Evolutionary conservation across 2,797 vertebrate species (phyloP).

Genomic region (Centroberyx gerrardi): DNA sequence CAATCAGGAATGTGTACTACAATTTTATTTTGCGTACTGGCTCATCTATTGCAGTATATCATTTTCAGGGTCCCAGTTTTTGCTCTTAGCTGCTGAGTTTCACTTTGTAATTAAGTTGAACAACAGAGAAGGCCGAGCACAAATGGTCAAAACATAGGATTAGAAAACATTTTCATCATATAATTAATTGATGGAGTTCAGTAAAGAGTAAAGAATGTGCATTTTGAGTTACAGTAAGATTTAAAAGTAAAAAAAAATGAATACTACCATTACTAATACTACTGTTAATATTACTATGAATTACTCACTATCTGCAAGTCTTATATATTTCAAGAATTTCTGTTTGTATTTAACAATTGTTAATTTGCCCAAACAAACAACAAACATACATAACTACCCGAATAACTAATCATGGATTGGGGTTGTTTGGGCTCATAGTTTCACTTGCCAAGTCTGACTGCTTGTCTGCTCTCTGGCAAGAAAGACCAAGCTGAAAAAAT

Average conservation of each 20-base stretch:
- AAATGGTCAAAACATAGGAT: not conserved
- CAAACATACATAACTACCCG: conserved; percentile 27
- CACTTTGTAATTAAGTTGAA: too few species aligned
- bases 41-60: too few species aligned
- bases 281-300: too few species aligned
- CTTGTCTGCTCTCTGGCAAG: conserved; percentile 26
- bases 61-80: too few species aligned
- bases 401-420: conserved; percentile 36
- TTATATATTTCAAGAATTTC: conserved; percentile 7
- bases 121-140: too few species aligned
- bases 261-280: not conserved
- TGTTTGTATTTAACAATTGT: conserved; percentile 4
- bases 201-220: not conserved
- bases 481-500: conserved; percentile 52
- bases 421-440: conserved; percentile 1
- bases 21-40: too few species aligned
- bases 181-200: too few species aligned
- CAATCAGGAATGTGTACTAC: too few species aligned
- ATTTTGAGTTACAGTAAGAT: not conserved
- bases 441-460: conserved; percentile 37
- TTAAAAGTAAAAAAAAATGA: not conserved
- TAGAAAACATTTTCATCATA: not conserved
- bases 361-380: conserved; percentile 28
- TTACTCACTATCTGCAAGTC: conserved; percentile 10
- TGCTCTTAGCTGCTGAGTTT: too few species aligned